These are phyloP conservation scores for Synergus japonicus DNA, from an alignment of 2,888 invertebrate genomes.

Conservation along the genomic window DNA sequence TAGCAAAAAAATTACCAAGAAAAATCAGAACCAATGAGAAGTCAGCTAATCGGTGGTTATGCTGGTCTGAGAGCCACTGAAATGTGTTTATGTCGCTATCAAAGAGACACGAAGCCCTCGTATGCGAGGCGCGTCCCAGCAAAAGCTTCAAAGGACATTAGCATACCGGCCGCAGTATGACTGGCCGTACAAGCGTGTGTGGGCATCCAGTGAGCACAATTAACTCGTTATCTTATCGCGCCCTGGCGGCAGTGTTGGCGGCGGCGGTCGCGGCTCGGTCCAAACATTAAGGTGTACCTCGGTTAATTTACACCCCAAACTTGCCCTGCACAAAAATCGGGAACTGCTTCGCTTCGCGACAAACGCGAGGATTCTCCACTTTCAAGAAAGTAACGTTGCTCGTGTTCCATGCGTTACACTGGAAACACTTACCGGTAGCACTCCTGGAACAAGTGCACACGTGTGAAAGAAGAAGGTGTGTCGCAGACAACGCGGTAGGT, in stretches of 20 bases:
- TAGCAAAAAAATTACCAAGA: neutral
- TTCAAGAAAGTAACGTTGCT: conserved; percentile 12
- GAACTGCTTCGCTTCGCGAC: conserved; percentile 39
- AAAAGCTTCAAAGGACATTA: conserved; percentile 75
- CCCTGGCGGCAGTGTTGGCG: conserved; percentile 66
- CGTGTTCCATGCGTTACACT: conserved; percentile 24
- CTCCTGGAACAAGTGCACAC: conserved; percentile 14
- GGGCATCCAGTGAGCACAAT: conserved; percentile 77
- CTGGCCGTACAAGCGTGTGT: conserved; percentile 72
- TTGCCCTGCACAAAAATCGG: conserved; percentile 54
- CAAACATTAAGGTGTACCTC: conserved; percentile 76
- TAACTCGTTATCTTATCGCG: conserved; percentile 78
- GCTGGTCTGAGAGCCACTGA: conserved; percentile 69
- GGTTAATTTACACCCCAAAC: conserved; percentile 75
- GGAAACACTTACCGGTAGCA: conserved; percentile 36
- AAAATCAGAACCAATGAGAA: conserved; percentile 31
- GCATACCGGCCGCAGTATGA: conserved; percentile 75
- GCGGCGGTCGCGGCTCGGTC: conserved; percentile 64
- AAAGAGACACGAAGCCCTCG: conserved; percentile 73
- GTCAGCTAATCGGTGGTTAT: conserved; percentile 45
- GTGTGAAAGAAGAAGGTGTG: conserved; percentile 30
- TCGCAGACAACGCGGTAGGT: conserved; percentile 52
- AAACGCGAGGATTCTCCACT: conserved; percentile 19
- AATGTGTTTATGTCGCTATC: conserved; percentile 76
- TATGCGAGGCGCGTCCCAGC: conserved; percentile 72